Base-by-base conservation (phyloP, 2,888 invertebrate genomes). In the Drosophila paranaensis region DNA sequence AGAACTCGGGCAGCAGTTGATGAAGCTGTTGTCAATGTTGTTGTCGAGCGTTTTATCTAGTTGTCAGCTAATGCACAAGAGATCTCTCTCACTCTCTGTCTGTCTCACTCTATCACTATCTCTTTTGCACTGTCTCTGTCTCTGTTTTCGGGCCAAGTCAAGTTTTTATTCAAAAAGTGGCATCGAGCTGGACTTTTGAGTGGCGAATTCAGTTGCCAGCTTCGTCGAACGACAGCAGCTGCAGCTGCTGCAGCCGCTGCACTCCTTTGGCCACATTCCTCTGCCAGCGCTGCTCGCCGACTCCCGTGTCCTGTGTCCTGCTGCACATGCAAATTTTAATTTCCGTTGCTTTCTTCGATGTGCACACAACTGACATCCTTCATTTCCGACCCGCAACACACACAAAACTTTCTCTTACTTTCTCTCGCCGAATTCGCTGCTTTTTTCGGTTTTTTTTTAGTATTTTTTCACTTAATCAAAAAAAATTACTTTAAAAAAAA, bases 261-360 rank as follows among this genome's bases (percentile, higher is more conserved):
- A 50, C 33, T 50, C n/a, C 48, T 39, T 70, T 66, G 62, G 57
- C 78, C 66, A 71, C 78, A 66, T 77, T 65, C 51, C 25, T 9
- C 25, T 9, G 53, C 37, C 53, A 0, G 14, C 16, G 48, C 6
- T 39, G 3, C 33, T 33, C 30, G 33, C 33, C 33, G 27, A 13
- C 35, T 20, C 51, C 51, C 16, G 25, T 42, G 35, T 50, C 50
- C 39, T 57, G 50, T 55, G 27, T 37, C 55, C 74, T 57, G 57
- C 50, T 55, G 69, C 71, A 88, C 87, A 88, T 90, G 90, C 86
- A 89, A 90, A 90, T 90, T 90, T 89, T 77, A 90, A 90, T 90
- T 90, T 90, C 90, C 90, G 86, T 72, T 81, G 72, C 82, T 86
- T 84, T 81, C 86, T 82, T 88, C 81, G 87, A 83, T 87, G 78